Evolutionary conservation across 2,797 vertebrate genomes (phyloP).

Genomic region (Lacerta agilis): DNA sequence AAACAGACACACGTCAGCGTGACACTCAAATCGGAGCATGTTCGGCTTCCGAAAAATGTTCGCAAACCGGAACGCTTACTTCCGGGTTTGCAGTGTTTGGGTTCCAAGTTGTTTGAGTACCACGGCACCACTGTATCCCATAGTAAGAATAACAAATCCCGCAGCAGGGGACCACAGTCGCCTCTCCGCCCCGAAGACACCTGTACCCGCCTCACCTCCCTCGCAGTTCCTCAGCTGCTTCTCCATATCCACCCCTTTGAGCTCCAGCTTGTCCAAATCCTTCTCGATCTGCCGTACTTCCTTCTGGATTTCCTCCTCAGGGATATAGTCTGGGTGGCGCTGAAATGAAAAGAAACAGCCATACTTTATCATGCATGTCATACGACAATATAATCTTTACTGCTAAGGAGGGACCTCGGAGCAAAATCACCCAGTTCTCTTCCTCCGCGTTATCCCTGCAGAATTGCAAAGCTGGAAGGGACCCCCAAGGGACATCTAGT

Average conservation of each 20-base stretch:
- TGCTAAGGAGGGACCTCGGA: too few species aligned
- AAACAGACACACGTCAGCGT: too few species aligned
- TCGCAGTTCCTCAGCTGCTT: slow-evolving; percentile 87
- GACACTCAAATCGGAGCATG: too few species aligned
- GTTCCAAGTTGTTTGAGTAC: too few species aligned
- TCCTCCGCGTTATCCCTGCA: too few species aligned
- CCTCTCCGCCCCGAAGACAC: rapidly evolving
- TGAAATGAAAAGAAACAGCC: slow-evolving; percentile 47
- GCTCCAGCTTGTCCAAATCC: slow-evolving; percentile 86
- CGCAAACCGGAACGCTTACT: too few species aligned
- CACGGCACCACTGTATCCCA: too few species aligned
- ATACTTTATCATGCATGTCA: rapidly evolving
- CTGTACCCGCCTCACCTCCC: slow-evolving; percentile 80
- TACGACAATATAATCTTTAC: background rate
- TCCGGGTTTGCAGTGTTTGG: too few species aligned
- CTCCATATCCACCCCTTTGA: slow-evolving; percentile 90
- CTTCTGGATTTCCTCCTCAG: slow-evolving; percentile 84
- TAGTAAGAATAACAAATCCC: background rate
- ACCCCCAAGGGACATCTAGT: too few species aligned
- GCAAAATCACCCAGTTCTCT: too few species aligned
- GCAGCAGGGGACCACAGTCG: rapidly evolving
- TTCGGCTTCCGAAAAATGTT: too few species aligned
- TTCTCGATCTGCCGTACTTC: slow-evolving; percentile 85
- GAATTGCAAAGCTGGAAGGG: too few species aligned
- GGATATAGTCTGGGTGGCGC: slow-evolving; percentile 80